Conservation (phyloP, 2,888 invertebrate species). For the Elegia similella region DNA sequence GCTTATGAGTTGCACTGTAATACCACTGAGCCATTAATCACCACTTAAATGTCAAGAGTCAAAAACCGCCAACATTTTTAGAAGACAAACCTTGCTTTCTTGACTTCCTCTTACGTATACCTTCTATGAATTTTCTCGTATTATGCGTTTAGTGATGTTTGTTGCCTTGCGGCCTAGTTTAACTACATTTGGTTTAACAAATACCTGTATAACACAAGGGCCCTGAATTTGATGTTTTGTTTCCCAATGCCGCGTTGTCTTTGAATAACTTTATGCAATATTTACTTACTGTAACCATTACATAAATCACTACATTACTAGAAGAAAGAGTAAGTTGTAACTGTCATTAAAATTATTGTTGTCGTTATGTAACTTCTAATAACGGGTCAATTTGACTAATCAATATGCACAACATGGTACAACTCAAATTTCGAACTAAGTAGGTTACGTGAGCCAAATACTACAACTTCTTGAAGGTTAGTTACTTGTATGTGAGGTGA, state of each 20-base stretch:
- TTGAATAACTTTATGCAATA: slow-evolving; percentile 6
- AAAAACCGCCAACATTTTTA: too few relatives aligned
- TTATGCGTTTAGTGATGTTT: neutral
- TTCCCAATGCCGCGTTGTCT: slow-evolving; percentile 15
- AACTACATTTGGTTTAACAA: slow-evolving; percentile 1
- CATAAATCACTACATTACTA: slow-evolving; percentile 9
- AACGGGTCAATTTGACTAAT: slow-evolving; percentile 1
- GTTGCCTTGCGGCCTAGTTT: neutral
- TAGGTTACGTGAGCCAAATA: neutral
- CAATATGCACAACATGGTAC: slow-evolving; percentile 4
- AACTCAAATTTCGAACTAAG: slow-evolving; percentile 3
- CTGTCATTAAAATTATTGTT: slow-evolving; percentile 13
- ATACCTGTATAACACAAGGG: neutral
- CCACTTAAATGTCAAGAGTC: too few relatives aligned
- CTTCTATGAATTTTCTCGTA: too few relatives aligned
- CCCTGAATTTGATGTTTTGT: slow-evolving; percentile 5
- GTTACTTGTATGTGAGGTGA: neutral
- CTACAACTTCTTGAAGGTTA: neutral
- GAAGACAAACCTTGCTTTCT: too few relatives aligned
- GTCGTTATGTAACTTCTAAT: neutral
- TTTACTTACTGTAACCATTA: slow-evolving; percentile 9
- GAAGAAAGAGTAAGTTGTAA: slow-evolving; percentile 10
- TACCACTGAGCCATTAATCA: too few relatives aligned
- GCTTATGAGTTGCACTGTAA: too few relatives aligned
- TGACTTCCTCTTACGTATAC: too few relatives aligned